Evolutionary conservation across 2,113 vertebrate species (phyloP).

Genomic region (Dinomys branickii): DNA sequence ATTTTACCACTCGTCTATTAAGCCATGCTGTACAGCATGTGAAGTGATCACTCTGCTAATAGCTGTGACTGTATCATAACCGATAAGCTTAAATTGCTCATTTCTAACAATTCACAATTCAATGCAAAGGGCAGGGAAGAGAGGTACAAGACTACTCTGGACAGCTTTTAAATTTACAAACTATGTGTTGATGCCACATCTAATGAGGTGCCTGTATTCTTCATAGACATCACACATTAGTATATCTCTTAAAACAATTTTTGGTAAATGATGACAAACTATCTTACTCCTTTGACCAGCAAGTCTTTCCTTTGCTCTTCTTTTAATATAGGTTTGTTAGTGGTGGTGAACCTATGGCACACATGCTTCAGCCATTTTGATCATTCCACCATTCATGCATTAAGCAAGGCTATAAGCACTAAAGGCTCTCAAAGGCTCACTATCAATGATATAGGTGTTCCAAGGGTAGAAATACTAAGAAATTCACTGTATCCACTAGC

Average conservation of each 20-base stretch:
- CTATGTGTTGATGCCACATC: background rate
- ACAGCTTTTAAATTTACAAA: background rate
- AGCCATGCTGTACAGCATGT: background rate
- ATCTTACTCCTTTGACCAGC: background rate
- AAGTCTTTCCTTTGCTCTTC: rapidly evolving
- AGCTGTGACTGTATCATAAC: background rate
- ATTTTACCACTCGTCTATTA: slow-evolving; percentile 36
- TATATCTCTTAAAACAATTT: background rate
- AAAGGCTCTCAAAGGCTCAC: background rate
- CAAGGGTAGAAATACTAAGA: background rate
- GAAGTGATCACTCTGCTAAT: background rate
- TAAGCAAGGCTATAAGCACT: background rate
- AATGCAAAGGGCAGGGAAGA: background rate
- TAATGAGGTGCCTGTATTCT: background rate
- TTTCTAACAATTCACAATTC: background rate
- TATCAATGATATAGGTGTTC: background rate
- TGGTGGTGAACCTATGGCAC: background rate
- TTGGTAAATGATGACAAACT: background rate
- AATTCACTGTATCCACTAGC: background rate
- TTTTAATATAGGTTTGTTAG: background rate
- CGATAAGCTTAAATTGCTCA: background rate
- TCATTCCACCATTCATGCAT: slow-evolving; percentile 29
- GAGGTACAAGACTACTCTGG: background rate
- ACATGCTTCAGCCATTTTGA: background rate
- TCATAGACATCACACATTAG: background rate